These are phyloP conservation scores for Eumacrocentrus americanus DNA, from an alignment of 2,888 invertebrate species.

Conservation along the genomic window DNA sequence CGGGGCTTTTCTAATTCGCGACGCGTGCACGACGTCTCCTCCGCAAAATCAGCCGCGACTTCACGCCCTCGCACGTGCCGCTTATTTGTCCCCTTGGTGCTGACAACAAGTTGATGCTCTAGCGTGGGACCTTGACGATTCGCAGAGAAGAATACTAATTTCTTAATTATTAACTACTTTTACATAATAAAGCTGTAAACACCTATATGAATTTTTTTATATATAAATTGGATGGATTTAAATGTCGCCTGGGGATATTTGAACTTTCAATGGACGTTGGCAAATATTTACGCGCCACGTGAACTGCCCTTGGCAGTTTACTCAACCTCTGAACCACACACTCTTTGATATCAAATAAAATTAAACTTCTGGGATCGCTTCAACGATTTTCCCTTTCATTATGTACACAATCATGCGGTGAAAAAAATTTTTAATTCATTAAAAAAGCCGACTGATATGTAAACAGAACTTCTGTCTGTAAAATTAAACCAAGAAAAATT, in stretches of 20 bases:
- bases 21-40: conserved; percentile 21
- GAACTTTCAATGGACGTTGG: conserved; percentile 27
- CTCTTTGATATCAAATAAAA: conserved; percentile 19
- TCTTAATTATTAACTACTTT: background rate
- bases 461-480: too few species aligned
- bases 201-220: too few species aligned
- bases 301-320: conserved; percentile 50
- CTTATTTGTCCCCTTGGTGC: conserved; percentile 26
- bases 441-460: too few species aligned
- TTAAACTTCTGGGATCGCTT: too few species aligned
- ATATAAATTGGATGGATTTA: background rate
- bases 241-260: conserved; percentile 33
- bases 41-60: conserved; percentile 18
- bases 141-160: background rate
- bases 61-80: conserved; percentile 43
- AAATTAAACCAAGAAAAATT: too few species aligned
- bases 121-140: conserved; percentile 5
- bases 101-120: conserved; percentile 6
- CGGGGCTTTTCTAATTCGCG: conserved; percentile 25
- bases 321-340: conserved; percentile 6
- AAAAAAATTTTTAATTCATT: too few species aligned
- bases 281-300: conserved; percentile 55
- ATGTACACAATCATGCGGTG: too few species aligned
- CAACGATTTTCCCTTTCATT: too few species aligned
- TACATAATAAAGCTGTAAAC: too few species aligned